Evolutionary conservation across 2,888 invertebrate genomes (phyloP), one percentile per base, ranked within the genome.

Genomic region (Exocentrus adspersus): DNA sequence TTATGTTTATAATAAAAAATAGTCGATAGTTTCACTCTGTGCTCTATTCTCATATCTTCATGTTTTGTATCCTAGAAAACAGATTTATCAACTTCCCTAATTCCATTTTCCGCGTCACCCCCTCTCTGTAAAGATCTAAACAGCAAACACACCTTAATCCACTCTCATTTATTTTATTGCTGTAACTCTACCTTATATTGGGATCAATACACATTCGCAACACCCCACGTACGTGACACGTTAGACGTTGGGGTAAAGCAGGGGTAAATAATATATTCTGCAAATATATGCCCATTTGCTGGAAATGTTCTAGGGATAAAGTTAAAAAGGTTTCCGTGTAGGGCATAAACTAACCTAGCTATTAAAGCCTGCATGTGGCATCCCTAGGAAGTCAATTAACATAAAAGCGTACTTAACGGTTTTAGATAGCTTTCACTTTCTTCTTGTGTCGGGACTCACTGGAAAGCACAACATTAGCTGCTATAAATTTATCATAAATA

Each of bases 101-200:
- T 28, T 48, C 24, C 16, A 48, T 28, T 48, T 48, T 28, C 28
- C 3, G 16, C 16, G 1, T 24, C 16, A 9, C 9, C 24, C 32
- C 51, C 30, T 19, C 43, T 43, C 54, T 21, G 43, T 28, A 9
- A 17, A 24, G 54, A 28, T 16, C 7, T 6, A 54, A 24, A 10
- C 28, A 37, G 32, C 10, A 41, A 54, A 53, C 43, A 54, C 43
- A 43, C 54, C 54, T 54, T 43, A 53, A n/a, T n/a, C n/a, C n/a
- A n/a, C n/a, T 37, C 41, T 19, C 16, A 37, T 52, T 37, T 52
- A 20, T 41, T 37, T 16, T 12, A n/a, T 28, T 24, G 42, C 54
- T 43, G 14, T 19, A n/a, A n/a, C 14, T 41, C 30, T 51, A 19
- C 51, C 42, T 54, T 54, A 14, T 54, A 28, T 42, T 21, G 28